Evolutionary conservation across 1,140 invertebrate species (phyloP).

Genomic region (Leptinotarsa undecemlineata): DNA sequence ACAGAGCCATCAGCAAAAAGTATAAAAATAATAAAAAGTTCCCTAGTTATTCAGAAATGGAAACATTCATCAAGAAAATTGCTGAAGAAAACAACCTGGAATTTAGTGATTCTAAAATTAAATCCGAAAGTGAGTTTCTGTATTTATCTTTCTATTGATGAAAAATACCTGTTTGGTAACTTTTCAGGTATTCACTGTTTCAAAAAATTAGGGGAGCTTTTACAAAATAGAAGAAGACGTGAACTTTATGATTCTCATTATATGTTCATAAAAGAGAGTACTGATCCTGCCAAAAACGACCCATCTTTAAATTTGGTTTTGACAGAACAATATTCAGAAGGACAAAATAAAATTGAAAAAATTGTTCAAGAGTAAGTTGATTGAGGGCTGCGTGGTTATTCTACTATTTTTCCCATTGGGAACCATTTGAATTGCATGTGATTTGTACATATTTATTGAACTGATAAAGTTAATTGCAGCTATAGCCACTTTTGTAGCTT

Average conservation of each 20-base stretch:
- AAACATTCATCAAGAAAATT: conserved; percentile 57
- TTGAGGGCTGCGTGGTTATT: too few relatives aligned
- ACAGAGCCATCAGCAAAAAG: conserved; percentile 61
- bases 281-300: conserved; percentile 61
- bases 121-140: conserved; percentile 55
- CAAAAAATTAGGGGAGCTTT: conserved; percentile 57
- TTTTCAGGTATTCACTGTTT: conserved; percentile 61
- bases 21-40: conserved; percentile 57
- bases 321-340: conserved; percentile 54
- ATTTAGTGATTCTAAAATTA: conserved; percentile 52
- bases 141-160: too few relatives aligned
- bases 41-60: conserved; percentile 64
- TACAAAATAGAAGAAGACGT: conserved; percentile 59
- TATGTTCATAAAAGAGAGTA: conserved; percentile 53
- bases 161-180: not conserved
- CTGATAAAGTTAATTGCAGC: too few relatives aligned
- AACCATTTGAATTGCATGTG: too few relatives aligned
- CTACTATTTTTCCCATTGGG: too few relatives aligned
- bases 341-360: conserved; percentile 57
- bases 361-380: conserved; percentile 57
- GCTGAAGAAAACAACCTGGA: conserved; percentile 55
- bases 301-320: conserved; percentile 56
- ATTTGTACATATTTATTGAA: too few relatives aligned
- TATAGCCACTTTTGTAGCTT: too few relatives aligned
- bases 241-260: conserved; percentile 61